Conservation (phyloP, 2,888 invertebrate genomes). For the Oscheius sp. region DNA sequence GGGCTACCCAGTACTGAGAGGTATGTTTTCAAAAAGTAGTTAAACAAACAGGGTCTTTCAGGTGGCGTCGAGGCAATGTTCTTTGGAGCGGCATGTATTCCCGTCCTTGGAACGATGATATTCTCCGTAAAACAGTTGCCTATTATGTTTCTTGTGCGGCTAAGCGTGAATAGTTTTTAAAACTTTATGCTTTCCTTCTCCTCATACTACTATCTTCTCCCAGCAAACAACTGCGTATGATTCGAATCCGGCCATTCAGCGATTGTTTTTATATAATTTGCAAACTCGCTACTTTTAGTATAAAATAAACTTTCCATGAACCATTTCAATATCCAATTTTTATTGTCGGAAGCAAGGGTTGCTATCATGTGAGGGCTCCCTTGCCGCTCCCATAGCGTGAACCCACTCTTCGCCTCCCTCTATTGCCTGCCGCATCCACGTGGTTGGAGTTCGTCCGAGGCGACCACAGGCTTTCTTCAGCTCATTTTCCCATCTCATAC, state of each 20-base stretch:
- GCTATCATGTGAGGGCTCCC: too few species aligned
- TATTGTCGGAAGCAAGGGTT: too few species aligned
- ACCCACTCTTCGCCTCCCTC: too few species aligned
- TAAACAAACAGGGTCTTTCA: constrained; percentile 31
- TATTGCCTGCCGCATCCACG: too few species aligned
- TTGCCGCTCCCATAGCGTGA: too few species aligned
- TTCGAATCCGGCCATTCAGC: background rate
- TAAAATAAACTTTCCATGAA: background rate
- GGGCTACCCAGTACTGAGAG: constrained; percentile 62
- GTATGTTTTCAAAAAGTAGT: constrained; percentile 27
- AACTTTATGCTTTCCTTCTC: constrained; percentile 23
- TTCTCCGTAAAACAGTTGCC: constrained; percentile 48
- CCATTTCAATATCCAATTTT: too few species aligned
- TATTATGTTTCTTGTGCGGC: constrained; percentile 40
- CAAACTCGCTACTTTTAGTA: background rate
- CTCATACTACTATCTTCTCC: constrained; percentile 13
- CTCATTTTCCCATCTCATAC: too few species aligned
- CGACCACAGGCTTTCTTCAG: too few species aligned
- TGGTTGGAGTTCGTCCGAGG: too few species aligned
- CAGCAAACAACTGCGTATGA: background rate
- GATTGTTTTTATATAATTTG: background rate
- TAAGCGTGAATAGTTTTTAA: constrained; percentile 37
- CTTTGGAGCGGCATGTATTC: constrained; percentile 59
- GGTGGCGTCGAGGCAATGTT: constrained; percentile 60
- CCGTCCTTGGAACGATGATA: constrained; percentile 47